A percentile compares a stretch with the other conserved stretches of the same genome.
These are phyloP conservation scores for Patagioenas fasciata DNA, from an alignment of 2,113 vertebrate species.

Conservation along the genomic window DNA sequence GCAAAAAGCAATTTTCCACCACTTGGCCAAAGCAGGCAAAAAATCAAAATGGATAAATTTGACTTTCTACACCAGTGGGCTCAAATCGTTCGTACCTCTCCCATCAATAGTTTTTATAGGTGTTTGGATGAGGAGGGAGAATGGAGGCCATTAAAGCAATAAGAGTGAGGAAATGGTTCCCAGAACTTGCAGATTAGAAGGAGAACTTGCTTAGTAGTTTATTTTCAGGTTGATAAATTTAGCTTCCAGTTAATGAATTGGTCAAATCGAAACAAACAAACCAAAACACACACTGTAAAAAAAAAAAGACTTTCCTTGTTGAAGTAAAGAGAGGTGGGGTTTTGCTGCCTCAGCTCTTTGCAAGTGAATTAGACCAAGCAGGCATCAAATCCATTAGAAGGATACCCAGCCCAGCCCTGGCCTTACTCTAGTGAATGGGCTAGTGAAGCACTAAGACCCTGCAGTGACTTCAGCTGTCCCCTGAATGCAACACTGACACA, in stretches of 20 bases:
- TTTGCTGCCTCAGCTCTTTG: not conserved
- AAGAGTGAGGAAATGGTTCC: not conserved
- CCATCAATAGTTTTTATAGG: not conserved
- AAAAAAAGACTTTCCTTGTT: no score
- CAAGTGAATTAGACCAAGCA: not conserved
- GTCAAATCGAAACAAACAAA: no score
- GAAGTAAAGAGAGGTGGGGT: not conserved
- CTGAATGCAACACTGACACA: not conserved
- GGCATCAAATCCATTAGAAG: not conserved
- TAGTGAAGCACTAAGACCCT: not conserved
- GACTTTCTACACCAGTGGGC: not conserved
- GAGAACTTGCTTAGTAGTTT: not conserved
- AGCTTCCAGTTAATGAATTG: not conserved
- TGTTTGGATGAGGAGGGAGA: not conserved
- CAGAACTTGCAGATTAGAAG: not conserved
- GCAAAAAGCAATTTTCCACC: constrained; percentile 34
- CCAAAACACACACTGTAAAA: not conserved
- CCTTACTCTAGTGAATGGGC: not conserved
- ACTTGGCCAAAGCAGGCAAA: constrained; percentile 1
- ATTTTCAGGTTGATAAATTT: constrained; percentile 5
- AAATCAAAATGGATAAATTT: not conserved
- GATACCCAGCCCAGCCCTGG: not conserved
- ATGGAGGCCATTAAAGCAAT: not conserved
- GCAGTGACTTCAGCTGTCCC: not conserved
- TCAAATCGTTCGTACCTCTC: not conserved